Base-by-base conservation (phyloP, 2,797 vertebrate genomes). In the Lutjanus argentimaculatus region DNA sequence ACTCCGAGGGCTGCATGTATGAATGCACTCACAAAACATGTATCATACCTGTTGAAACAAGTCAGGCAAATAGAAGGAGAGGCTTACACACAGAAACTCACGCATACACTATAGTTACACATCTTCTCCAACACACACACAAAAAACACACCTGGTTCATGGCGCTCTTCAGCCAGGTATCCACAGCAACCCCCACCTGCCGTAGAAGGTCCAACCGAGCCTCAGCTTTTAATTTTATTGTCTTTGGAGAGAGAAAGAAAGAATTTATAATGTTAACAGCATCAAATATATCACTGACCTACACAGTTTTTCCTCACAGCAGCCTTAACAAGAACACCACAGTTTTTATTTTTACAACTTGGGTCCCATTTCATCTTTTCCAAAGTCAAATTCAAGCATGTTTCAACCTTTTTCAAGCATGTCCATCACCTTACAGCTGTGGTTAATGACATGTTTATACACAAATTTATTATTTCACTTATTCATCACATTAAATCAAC, bases 141-240 rank as follows among this genome's bases (percentile, higher is more conserved):
- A 80, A 30, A 75, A 55, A 72, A 80, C 88, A 49, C 73, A 98
- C 97, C 93, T 99, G 98, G 89, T 98, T 99, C 98, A 99, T 99
- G 66, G 98, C 97, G 0, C 98, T 99, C 85, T 99, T 99, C 5
- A 99, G 92, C 98, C 98, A 99, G 0, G 97, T 98, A 80, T 99
- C 98, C 93, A 99, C 98, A 0, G 97, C 97, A 64, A 99, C 97
- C 0, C 98, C 98, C 0, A 98, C 98, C 90, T 99, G 98, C 70
- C 97, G 96, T n/a, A 99, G 93, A 72, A 99, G 96, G 67, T 99
- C 97, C 36, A 99, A 92, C 8, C 98, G 96, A 6, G 98, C 98
- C 78, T 99, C 98, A 0, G 98, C 98, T 93, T 99, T 99, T 88
- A 99, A 94, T 91, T 99, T 99, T 77, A 98, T 92, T 53, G 97